Evolutionary conservation across 2,888 invertebrate genomes (phyloP), one percentile per base, ranked within the genome.

Genomic region (Gastrophysa polygoni): DNA sequence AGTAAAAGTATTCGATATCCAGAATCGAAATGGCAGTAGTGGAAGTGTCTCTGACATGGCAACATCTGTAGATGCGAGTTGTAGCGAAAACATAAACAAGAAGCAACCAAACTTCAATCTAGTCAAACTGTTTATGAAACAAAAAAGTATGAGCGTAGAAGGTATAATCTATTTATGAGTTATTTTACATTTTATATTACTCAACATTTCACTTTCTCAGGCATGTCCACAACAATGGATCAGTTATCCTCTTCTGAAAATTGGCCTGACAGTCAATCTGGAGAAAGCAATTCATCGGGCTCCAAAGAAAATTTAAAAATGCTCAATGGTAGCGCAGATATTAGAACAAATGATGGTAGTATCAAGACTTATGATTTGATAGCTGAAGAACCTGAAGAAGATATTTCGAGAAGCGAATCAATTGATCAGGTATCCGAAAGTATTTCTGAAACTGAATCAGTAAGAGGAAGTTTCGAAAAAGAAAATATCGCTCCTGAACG

Each of bases 51-150:
- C 81, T 3, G 82, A 82, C 54, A 81, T 82, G 81, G 81, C 81
- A 2, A 81, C 81, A 1, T 82, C 82, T 3, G 74, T 81, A 1
- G 81, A 82, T 61, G 77, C 75, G 2, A 78, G 75, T 55, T 76
- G 74, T 54, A 77, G 76, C 49, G 77, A 75, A 29, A 73, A 71
- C 59, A 59, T 63, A 14, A 68, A 67, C 55, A 76, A 71, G 61
- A 77, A 73, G 68, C 75, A 75, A 61, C 87, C 90, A 67, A 88
- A 91, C 70, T 89, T 94, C 79, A 94, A 90, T 81, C 86, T 95
- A 76, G 92, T 95, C 46, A 92, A 92, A 80, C 84, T 94, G 68
- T 95, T 94, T 77, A 94, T 95, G 86, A 93, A 94, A 80, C 94
- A 94, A 78, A 93, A 93, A 80, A 93, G 92, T 78, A 88, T 88